phyloP scores from a whole-genome alignment of 1,140 invertebrate species.

The Hyles vespertilio region DNA sequence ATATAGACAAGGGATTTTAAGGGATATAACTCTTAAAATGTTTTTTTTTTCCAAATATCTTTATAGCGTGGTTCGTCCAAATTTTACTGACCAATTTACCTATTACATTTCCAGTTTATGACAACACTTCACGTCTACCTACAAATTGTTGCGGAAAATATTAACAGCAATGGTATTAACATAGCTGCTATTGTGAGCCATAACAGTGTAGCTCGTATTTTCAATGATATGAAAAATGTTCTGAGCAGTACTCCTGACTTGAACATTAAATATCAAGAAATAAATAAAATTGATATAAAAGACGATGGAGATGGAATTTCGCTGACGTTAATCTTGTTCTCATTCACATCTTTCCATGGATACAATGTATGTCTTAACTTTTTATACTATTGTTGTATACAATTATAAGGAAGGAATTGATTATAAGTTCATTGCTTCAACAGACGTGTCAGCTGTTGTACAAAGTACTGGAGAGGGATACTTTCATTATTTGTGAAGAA shows the following conservation, averaged over 20 bases:
- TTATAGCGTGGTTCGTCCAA: too few species aligned
- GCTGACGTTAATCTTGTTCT: slow-evolving; percentile 19
- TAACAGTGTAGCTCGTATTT: background rate
- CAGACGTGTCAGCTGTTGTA: slow-evolving; percentile 23
- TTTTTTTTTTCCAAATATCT: too few species aligned
- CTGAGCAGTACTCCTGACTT: slow-evolving; percentile 11
- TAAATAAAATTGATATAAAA: slow-evolving; percentile 10
- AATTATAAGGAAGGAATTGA: background rate
- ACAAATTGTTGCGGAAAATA: slow-evolving; percentile 38
- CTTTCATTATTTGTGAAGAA: slow-evolving; percentile 22
- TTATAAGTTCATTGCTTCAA: slow-evolving; percentile 1
- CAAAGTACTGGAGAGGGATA: slow-evolving; percentile 7
- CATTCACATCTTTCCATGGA: slow-evolving; percentile 20
- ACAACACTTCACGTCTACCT: slow-evolving; percentile 24
- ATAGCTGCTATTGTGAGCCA: slow-evolving; percentile 22
- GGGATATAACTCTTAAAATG: too few species aligned
- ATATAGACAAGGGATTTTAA: background rate
- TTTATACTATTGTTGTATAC: background rate
- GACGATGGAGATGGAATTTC: slow-evolving; percentile 3
- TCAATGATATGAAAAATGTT: slow-evolving; percentile 16
- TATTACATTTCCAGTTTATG: slow-evolving; percentile 22
- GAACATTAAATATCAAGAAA: slow-evolving; percentile 17
- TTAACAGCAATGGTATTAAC: slow-evolving; percentile 25
- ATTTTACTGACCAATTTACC: too few species aligned
- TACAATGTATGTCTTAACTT: slow-evolving; percentile 20